phyloP scores from a whole-genome alignment of 2,888 invertebrate genomes.

The Mythimna pallens region DNA sequence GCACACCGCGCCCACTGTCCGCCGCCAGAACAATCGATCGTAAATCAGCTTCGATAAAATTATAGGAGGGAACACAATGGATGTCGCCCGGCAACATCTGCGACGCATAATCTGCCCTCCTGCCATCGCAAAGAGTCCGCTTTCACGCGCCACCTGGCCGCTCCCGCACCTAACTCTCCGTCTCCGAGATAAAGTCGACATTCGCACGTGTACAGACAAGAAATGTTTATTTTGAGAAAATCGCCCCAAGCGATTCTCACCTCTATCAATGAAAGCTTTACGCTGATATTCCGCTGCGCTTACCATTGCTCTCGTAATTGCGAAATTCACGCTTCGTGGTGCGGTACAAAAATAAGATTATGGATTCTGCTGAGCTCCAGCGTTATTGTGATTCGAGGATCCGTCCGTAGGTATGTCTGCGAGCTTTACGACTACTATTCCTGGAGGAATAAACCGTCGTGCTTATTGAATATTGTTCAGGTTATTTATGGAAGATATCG shows the following conservation, averaged over 20 bases:
- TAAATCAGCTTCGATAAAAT: slow-evolving; percentile 91
- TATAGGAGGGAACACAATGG: slow-evolving; percentile 91
- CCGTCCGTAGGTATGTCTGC: slow-evolving; percentile 90
- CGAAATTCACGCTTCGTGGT: slow-evolving; percentile 90
- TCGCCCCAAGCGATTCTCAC: slow-evolving; percentile 72
- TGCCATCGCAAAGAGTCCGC: slow-evolving; percentile 83
- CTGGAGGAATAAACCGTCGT: slow-evolving; percentile 88
- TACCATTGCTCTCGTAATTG: slow-evolving; percentile 83
- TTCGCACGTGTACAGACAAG: slow-evolving; percentile 89
- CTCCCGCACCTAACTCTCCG: slow-evolving; percentile 80
- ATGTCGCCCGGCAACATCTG: slow-evolving; percentile 82
- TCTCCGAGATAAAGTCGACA: slow-evolving; percentile 89
- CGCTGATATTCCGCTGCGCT: slow-evolving; percentile 77
- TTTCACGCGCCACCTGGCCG: slow-evolving; percentile 82
- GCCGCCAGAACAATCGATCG: slow-evolving; percentile 90
- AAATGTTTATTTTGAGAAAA: slow-evolving; percentile 89
- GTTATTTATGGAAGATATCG: slow-evolving; percentile 89
- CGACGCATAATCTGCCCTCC: slow-evolving; percentile 84
- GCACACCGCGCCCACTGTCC: slow-evolving; percentile 86
- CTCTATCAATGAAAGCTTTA: slow-evolving; percentile 73
- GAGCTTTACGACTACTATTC: slow-evolving; percentile 89
- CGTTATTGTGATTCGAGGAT: slow-evolving; percentile 91
- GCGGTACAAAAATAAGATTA: slow-evolving; percentile 91
- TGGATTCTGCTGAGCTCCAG: slow-evolving; percentile 90
- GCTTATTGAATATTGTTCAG: slow-evolving; percentile 89